Evolutionary conservation across 2,888 invertebrate species (phyloP), one percentile per base, ranked within the genome.

Genomic region (Malthinus seriepunctatus): DNA sequence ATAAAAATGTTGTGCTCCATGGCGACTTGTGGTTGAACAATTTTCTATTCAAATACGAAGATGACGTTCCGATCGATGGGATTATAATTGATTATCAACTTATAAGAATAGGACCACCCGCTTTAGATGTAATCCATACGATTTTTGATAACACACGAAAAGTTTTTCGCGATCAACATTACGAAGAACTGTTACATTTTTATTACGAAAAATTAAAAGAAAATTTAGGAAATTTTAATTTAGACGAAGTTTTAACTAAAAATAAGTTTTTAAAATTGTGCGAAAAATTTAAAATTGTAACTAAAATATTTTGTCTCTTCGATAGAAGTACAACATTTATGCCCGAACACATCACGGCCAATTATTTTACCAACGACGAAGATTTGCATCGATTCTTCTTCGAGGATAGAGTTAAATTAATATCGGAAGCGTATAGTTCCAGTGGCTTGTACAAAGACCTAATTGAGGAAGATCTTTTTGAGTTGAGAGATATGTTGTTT

Each of bases 1-100:
- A 65, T 23, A 62, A 53, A 52, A 60, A 51, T 12, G 69, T 71
- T 4, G 32, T 73, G 4, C 45, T 72, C 3, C 76, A 76, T 49
- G 70, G 71, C 14, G 75, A 76, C 58, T 54, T 75, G 32, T 76
- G 76, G 76, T 59, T 63, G 2, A 75, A 72, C 45, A 76, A 76
- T 57, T 72, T 76, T 44, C 56, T 76, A 14, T 72, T 69, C 60
- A 56, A 51, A 14, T 73, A 73, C 33, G 38, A 65, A 23, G 50
- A 67, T 8, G 63, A 59, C 15, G 42, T 56, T 32, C 65, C 68
- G 1, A 45, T 51, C 2, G 57, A 67, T 1, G 64, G 67, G 8
- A 67, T 69, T 56, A 59, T 76, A 8, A 57, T 76, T 10, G 76
- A 76, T 63, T 76, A 68, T 56, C 76, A 76, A 64, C 59, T 69